Evolutionary conservation across 2,888 invertebrate species (phyloP).

Genomic region (Eupithecia abbreviata): DNA sequence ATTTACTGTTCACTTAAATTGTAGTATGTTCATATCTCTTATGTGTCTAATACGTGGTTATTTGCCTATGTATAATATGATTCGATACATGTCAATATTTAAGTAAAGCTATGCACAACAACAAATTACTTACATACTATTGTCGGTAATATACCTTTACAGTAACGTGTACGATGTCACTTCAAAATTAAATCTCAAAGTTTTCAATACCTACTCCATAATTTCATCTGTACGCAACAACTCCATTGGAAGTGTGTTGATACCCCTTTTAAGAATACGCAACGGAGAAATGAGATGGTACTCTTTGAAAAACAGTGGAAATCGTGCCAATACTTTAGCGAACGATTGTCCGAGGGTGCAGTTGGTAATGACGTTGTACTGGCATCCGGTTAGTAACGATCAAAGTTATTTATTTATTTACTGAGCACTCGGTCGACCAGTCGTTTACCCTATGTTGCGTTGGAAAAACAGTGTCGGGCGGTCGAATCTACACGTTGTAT

Average conservation of each 20-base stretch:
- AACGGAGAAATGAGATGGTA: conserved; percentile 69
- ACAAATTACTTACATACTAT: too few species aligned
- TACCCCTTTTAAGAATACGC: conserved; percentile 67
- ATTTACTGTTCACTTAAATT: too few species aligned
- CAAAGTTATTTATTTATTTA: background rate
- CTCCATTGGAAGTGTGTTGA: conserved; percentile 66
- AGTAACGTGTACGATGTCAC: conserved; percentile 74
- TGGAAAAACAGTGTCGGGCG: too few species aligned
- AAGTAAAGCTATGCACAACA: too few species aligned
- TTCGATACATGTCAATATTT: too few species aligned
- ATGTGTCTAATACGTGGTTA: too few species aligned
- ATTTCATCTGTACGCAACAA: conserved; percentile 57
- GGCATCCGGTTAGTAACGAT: conserved; percentile 72
- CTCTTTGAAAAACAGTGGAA: conserved; percentile 67
- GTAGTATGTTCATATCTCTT: too few species aligned
- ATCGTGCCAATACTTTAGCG: conserved; percentile 64
- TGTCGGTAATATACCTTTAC: conserved; percentile 41
- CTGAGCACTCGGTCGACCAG: too few species aligned
- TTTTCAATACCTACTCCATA: conserved; percentile 62
- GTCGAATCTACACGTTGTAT: too few species aligned
- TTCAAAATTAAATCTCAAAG: conserved; percentile 68
- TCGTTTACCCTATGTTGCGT: too few species aligned
- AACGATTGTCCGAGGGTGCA: conserved; percentile 68
- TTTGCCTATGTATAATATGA: too few species aligned
- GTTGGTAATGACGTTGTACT: conserved; percentile 67